Evolutionary conservation across 2,888 invertebrate genomes (phyloP), one percentile per base, ranked within the genome.

Genomic region (Mactromeris polynyma): DNA sequence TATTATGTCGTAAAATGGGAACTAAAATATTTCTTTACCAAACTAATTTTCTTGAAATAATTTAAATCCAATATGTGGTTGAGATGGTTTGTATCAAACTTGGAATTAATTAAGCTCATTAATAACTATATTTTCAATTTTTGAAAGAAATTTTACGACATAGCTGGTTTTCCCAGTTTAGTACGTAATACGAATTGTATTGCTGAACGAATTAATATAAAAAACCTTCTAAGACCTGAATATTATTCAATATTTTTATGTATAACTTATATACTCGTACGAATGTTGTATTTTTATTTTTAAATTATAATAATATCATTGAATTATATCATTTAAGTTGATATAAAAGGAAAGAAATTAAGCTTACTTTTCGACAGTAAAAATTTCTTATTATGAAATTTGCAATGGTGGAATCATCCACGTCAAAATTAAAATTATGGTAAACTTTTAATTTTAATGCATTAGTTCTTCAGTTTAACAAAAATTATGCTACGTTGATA

Each of bases 1-100:
- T 64, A 78, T 51, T 89, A 84, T 89, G 88, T 85, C 90, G 80
- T 90, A 87, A 89, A 87, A 64, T 2, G 6, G n/a, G n/a, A n/a
- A n/a, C 26, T 26, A n/a, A 64, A n/a, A 64, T 64, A n/a, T 64
- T 26, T 26, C 26, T 58, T 58, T n/a, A 7, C 26, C n/a, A 58
- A 58, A n/a, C 1, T 26, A 26, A 64, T 26, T 26, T 26, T n/a
- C 26, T 36, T 33, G 0, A 33, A 6, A 36, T 21, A 58, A 58
- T 26, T 58, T 26, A 19, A 58, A 58, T 58, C n/a, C 2, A n/a
- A n/a, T 7, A 58, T n/a, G n/a, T n/a, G 58, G 9, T 26, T 33
- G 9, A 69, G 33, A 69, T 7, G 6, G 58, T 69, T 69, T 69
- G 33, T 33, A 26, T 33, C 11, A 6, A 6, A 69, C 17, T 33